Base-by-base conservation (phyloP, 2,888 invertebrate species). In the Synergus laeviventris region DNA sequence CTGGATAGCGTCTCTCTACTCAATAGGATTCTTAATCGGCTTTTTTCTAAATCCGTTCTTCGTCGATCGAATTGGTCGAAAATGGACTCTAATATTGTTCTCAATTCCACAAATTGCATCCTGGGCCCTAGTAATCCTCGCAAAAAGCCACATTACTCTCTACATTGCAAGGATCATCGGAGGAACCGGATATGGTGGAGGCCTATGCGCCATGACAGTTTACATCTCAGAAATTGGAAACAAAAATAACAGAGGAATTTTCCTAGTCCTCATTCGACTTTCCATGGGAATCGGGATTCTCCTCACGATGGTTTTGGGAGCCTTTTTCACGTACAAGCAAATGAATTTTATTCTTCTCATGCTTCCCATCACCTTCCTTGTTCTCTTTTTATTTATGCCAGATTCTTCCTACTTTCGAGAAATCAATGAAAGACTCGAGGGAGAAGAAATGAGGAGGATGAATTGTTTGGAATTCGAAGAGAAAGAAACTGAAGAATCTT, bases 201-300 rank as follows among this genome's bases (percentile, higher is more conserved):
- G 91, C 14, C 91, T 91, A 62, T 91, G 92, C 54, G 91, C 92
- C 1, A 89, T 92, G 5, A 93, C 94, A 0, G 92, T 94, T 83
- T 94, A 94, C 85, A 90, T 94, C n/a, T 93, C 92, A 2, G 94
- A 94, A 88, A 93, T 93, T 62, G 92, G 93, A 0, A 92, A 93
- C 73, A 92, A 92, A 42, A 91, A 92, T 31, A 91, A 93, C 49
- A 88, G 94, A 42, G 94, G 94, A 0, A 89, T 93, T 36, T 86
- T 94, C 4, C 93, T 93, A 1, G 92, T 93, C 0, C 91, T 93
- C 16, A 91, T 92, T 12, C 92, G 92, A 73, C 81, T 92, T 78
- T 92, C 92, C 45, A 91, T 92, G 70, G 92, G 92, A 78, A 85
- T 92, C 7, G 91, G 91, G 1, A 87, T 89, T 4, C 83, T 91